Conservation (phyloP, 2,113 vertebrate species). For the Pomatostomus ruficeps region DNA sequence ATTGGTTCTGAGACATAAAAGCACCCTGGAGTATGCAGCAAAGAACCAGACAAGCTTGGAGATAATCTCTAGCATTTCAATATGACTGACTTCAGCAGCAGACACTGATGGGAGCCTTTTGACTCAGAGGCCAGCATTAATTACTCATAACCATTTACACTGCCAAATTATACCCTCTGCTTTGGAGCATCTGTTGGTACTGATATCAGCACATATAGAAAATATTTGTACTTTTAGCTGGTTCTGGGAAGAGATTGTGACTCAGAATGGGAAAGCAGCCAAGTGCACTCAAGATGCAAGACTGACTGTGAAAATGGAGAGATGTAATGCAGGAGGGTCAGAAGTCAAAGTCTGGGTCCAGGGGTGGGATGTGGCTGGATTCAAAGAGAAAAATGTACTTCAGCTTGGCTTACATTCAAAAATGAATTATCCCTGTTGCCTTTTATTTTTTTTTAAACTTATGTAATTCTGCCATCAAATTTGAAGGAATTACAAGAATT, state of each 20-base stretch:
- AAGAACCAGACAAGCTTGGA: not conserved
- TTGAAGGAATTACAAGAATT: not conserved
- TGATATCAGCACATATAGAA: not conserved
- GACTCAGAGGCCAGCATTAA: not conserved
- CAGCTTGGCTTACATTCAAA: not conserved
- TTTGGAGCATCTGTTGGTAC: not conserved
- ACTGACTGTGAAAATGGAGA: not conserved
- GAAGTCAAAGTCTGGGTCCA: not conserved
- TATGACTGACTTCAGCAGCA: not conserved
- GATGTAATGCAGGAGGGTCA: not conserved
- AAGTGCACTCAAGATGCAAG: not conserved
- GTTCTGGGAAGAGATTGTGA: not conserved
- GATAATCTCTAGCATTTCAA: not conserved
- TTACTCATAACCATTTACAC: not conserved
- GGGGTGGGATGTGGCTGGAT: not conserved
- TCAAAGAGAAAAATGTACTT: not conserved
- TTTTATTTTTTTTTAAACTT: not conserved
- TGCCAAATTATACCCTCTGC: not conserved
- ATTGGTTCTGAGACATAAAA: not conserved
- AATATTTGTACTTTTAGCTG: not conserved
- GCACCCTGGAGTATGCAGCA: not conserved
- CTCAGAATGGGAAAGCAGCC: constrained; percentile 2
- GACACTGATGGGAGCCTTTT: not conserved
- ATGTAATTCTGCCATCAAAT: not conserved
- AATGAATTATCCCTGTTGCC: not conserved